Conservation (phyloP, 1,140 invertebrate genomes). For the Aplysia californica region DNA sequence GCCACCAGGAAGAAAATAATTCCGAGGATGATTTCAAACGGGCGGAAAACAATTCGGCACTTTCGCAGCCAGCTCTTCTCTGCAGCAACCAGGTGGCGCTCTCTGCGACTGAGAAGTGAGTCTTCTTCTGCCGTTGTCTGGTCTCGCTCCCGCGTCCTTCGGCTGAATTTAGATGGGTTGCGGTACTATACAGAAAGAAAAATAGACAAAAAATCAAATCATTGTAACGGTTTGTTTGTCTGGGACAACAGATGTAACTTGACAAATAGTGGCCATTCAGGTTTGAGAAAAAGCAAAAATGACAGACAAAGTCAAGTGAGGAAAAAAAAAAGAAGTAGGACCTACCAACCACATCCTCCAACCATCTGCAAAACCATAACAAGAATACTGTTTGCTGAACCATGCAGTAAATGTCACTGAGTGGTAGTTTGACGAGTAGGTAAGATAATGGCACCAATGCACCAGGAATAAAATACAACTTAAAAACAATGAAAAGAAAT, state of each 20-base stretch:
- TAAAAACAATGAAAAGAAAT: too few relatives aligned
- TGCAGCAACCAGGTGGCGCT: constrained; percentile 52
- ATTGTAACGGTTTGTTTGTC: too few relatives aligned
- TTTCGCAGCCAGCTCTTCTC: constrained; percentile 56
- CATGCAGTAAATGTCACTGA: too few relatives aligned
- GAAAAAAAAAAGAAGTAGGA: neutral
- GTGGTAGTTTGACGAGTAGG: too few relatives aligned
- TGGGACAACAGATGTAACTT: too few relatives aligned
- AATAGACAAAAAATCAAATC: too few relatives aligned
- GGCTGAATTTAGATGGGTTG: constrained; percentile 31
- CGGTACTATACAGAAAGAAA: neutral
- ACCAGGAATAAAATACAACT: too few relatives aligned
- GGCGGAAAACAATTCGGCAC: constrained; percentile 60
- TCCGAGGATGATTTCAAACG: constrained; percentile 67
- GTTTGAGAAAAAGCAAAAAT: neutral
- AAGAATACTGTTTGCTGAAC: too few relatives aligned
- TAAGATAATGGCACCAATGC: too few relatives aligned
- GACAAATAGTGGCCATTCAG: too few relatives aligned
- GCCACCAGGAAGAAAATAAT: constrained; percentile 60
- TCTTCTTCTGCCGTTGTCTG: constrained; percentile 63
- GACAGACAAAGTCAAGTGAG: constrained; percentile 36
- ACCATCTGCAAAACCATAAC: too few relatives aligned
- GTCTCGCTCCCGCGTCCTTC: constrained; percentile 48
- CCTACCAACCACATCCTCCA: too few relatives aligned
- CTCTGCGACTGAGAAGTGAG: constrained; percentile 52